These are phyloP conservation scores for Melanotaenia maccullochi DNA, from an alignment of 2,797 vertebrate species.

Conservation along the genomic window DNA sequence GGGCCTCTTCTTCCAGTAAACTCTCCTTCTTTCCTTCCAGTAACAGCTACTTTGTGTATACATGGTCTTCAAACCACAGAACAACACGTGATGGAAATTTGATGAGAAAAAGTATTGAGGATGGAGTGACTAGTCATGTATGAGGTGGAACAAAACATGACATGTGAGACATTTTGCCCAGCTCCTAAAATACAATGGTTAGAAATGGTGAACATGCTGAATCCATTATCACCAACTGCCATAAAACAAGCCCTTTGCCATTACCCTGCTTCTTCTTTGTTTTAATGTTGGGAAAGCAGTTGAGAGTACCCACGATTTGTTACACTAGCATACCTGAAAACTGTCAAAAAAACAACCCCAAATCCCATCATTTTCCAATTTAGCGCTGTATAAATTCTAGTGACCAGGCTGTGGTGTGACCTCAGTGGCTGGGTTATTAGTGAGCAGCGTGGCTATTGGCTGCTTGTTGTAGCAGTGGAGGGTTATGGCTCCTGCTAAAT, in stretches of 20 bases:
- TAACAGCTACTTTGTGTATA: conserved; percentile 73
- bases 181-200: conserved; percentile 58
- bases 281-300: conserved; percentile 42
- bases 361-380: conserved; percentile 58
- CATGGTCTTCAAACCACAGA: conserved; percentile 69
- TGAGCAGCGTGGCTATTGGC: conserved; percentile 59
- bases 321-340: conserved; percentile 49
- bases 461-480: conserved; percentile 34
- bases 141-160: conserved; percentile 59
- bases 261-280: conserved; percentile 34
- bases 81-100: conserved; percentile 67
- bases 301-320: conserved; percentile 30
- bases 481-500: conserved; percentile 68
- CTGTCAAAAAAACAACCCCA: conserved; percentile 42
- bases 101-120: conserved; percentile 49
- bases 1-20: conserved; percentile 80
- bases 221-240: conserved; percentile 66
- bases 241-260: conserved; percentile 28
- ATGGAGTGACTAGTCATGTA: conserved; percentile 73
- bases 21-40: conserved; percentile 74
- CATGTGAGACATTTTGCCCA: conserved; percentile 53
- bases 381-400: conserved; percentile 18
- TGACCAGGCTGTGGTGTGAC: conserved; percentile 58
- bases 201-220: conserved; percentile 67
- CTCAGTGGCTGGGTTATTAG: conserved; percentile 55